Evolutionary conservation across 2,113 vertebrate genomes (phyloP), one percentile per base, ranked within the genome.

Genomic region (Genyomyrus donnyi): DNA sequence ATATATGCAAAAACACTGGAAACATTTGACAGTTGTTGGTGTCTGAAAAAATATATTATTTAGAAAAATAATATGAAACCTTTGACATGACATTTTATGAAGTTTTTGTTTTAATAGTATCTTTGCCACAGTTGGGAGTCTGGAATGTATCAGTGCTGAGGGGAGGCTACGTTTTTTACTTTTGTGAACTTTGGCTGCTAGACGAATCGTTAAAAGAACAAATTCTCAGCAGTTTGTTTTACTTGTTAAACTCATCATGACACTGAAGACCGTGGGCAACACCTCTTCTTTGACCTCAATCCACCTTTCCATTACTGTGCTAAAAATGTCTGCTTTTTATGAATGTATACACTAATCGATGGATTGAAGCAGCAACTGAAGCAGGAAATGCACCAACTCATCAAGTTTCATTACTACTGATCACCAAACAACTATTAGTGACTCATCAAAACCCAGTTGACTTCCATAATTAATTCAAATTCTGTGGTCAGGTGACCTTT

Each of bases 1-100:
- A 74, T 31, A 74, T 74, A 13, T 74, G 9, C 10, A 74, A 15
- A 74, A 74, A 15, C 66, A 74, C 10, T 31, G 3, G 62, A 70
- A 70, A 70, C 49, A 13, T 50, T 50, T 50, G 49, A 13, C 49
- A 50, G 49, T 50, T 31, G 10, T 85, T 85, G 93, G 90, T 94
- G 93, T 94, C 94, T 94, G 94, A 93, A 94, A 91, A 86, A 93
- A 89, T 56, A 93, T 91, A 93, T 45, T 90, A 90, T 88, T 80
- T 88, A 17, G 17, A 42, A 45, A 45, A 19, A 42, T 42, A 85
- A 93, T 91, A 92, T 90, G 90, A 91, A 88, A 92, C 91, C 91
- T 91, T 90, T 66, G 7, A 84, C 88, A 90, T 83, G 92, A 91
- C 84, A 91, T 91, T 45, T 91, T 90, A 90, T 24, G 50, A 45